Base-by-base conservation (phyloP, 2,888 invertebrate genomes). In the Harpalus rufipes region DNA sequence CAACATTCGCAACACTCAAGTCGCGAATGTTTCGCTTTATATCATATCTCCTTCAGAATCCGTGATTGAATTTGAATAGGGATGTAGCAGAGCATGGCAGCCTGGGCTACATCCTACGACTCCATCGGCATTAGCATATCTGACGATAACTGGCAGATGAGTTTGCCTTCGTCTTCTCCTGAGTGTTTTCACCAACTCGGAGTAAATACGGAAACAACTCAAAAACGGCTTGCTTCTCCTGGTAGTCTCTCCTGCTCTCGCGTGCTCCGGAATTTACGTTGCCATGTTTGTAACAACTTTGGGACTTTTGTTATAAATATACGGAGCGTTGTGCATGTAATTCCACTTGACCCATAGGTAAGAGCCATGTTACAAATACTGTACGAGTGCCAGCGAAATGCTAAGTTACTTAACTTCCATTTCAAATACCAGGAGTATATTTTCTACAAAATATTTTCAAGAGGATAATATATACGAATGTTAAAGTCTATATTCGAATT, bases 31-130 rank as follows among this genome's bases (percentile, higher is more conserved):
- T 78, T 58, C 78, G 58, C 78, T 78, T 78, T 78, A 58, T 78
- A 78, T 78, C 41, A 78, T 78, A 78, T 78, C 78, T 78, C 56
- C 78, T 78, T 58, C 32, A 78, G 78, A 78, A 78, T 78, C 78
- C 78, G 78, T 78, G 78, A 78, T 78, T 78, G 78, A 78, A 78
- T 78, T 78, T 78, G 78, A 78, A 78, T 78, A 78, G 78, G 18
- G 78, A 78, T 78, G 76, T 78, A 18, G 76, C 32, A 44, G 18
- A 44, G 68, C 14, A 41, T 10, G 16, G 68, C 41, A 68, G 68
- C 32, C 41, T 32, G 68, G 7, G 68, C 32, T 68, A 68, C 68
- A 63, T 18, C 16, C 59, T 14, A 18, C 59, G 51, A 76, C 72
- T 72, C 18, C 39, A 32, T 39, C 74, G 78, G 58, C 56, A 78